A percentile compares a stretch with the other conserved stretches of the same genome.
Evolutionary conservation across 92 coral and sea anemone species (phyloP).

Genomic region (Zoanthus solanderi): DNA sequence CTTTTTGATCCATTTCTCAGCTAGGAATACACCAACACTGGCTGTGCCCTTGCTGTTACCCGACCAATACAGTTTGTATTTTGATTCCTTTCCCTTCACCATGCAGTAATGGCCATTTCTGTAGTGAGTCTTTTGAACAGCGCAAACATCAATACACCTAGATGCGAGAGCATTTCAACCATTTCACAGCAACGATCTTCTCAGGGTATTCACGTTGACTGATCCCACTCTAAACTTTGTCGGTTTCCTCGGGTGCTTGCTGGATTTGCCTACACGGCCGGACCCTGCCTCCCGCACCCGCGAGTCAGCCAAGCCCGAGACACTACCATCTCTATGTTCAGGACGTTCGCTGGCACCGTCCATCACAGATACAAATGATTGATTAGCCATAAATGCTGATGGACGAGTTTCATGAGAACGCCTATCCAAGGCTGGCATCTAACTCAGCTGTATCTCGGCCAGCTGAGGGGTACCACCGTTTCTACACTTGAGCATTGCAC

Average conservation of each 20-base stretch:
- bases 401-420: too few species aligned
- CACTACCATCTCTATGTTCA: too few species aligned
- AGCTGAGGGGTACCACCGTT: too few species aligned
- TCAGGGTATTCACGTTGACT: conserved; percentile 21
- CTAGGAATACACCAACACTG: conserved; percentile 8
- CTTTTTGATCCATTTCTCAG: neutral
- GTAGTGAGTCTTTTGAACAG: neutral
- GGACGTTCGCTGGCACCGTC: too few species aligned
- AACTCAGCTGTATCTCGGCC: too few species aligned
- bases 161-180: conserved; percentile 36
- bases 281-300: too few species aligned
- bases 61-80: neutral
- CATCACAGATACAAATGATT: too few species aligned
- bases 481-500: neutral
- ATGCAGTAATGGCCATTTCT: neutral
- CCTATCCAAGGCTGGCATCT: too few species aligned
- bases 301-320: too few species aligned
- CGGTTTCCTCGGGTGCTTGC: neutral
- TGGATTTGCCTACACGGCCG: neutral
- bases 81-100: neutral
- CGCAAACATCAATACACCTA: conserved; percentile 8
- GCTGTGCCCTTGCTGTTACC: neutral
- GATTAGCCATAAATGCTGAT: too few species aligned
- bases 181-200: conserved; percentile 36
- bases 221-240: conserved; percentile 13